Evolutionary conservation across 2,797 vertebrate genomes (phyloP).

Genomic region (Gadopsis marmoratus): DNA sequence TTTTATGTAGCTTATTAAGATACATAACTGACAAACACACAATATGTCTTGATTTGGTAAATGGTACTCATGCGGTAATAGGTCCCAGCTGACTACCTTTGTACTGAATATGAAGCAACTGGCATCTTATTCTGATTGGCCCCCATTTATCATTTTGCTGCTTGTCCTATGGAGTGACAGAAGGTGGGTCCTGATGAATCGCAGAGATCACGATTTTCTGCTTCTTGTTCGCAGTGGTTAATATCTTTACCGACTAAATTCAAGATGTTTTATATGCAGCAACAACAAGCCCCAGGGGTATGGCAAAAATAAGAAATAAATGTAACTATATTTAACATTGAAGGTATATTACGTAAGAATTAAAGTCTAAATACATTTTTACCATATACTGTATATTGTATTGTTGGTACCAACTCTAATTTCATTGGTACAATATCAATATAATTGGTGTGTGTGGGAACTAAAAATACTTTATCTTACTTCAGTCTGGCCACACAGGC

Average conservation of each 20-base stretch:
- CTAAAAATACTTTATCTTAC: background rate
- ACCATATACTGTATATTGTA: too few relatives aligned
- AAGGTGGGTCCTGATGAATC: conserved; percentile 17
- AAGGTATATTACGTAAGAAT: background rate
- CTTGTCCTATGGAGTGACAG: conserved; percentile 41
- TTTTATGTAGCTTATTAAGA: conserved; percentile 49
- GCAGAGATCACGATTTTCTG: conserved; percentile 21
- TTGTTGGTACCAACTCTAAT: background rate
- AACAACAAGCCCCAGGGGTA: background rate
- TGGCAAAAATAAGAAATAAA: background rate
- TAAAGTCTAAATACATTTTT: background rate
- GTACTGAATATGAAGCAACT: conserved; percentile 40
- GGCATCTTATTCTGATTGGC: conserved; percentile 47
- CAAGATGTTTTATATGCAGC: conserved; percentile 9
- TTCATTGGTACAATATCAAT: background rate
- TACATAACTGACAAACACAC: conserved; percentile 50
- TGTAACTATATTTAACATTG: background rate
- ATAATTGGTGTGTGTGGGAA: background rate
- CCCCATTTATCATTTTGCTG: conserved; percentile 53
- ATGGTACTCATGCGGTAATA: conserved; percentile 36
- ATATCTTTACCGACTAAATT: background rate
- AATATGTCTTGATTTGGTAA: conserved; percentile 52
- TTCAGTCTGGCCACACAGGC: background rate
- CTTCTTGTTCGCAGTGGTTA: conserved; percentile 1
- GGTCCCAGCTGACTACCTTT: conserved; percentile 45